phyloP scores from a whole-genome alignment of 2,888 invertebrate genomes.

The Rhaphigaster nebulosa region DNA sequence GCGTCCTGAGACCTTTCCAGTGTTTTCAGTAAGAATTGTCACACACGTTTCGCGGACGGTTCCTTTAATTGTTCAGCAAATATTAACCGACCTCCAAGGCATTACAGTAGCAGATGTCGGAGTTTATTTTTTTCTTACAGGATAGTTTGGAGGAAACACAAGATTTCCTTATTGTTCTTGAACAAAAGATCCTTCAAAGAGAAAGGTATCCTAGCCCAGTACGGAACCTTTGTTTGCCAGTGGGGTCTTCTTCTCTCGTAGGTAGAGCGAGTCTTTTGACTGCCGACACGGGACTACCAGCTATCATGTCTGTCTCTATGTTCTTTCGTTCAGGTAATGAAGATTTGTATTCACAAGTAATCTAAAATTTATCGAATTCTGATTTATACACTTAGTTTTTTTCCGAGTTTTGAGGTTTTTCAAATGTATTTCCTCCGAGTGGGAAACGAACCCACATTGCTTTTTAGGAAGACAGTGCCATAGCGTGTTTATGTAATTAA shows the following conservation, averaged over 20 bases:
- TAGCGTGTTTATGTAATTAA: too few relatives aligned
- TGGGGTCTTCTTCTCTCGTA: background rate
- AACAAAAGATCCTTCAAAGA: slow-evolving; percentile 42
- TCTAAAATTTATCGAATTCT: background rate
- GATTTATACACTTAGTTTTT: background rate
- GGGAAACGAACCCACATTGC: too few relatives aligned
- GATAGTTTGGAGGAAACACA: slow-evolving; percentile 39
- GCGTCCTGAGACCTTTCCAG: too few relatives aligned
- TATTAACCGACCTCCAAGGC: background rate
- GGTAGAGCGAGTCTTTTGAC: slow-evolving; percentile 34
- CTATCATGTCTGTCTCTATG: slow-evolving; percentile 22
- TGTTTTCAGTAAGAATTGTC: background rate
- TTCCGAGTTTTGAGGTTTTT: background rate
- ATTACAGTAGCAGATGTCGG: slow-evolving; percentile 30
- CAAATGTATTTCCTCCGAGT: too few relatives aligned
- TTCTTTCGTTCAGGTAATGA: background rate
- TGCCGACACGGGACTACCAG: background rate
- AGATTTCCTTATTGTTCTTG: slow-evolving; percentile 46
- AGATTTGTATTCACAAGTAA: background rate
- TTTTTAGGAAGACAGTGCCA: too few relatives aligned
- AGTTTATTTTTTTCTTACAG: background rate
- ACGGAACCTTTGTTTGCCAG: background rate
- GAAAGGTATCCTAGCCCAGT: slow-evolving; percentile 28
- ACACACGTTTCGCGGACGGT: background rate
- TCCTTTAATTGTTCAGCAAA: background rate